A percentile compares a stretch with the other conserved stretches of the same genome.
phyloP scores from a whole-genome alignment of 1,140 invertebrate species.

The Diachasma alloeum region DNA sequence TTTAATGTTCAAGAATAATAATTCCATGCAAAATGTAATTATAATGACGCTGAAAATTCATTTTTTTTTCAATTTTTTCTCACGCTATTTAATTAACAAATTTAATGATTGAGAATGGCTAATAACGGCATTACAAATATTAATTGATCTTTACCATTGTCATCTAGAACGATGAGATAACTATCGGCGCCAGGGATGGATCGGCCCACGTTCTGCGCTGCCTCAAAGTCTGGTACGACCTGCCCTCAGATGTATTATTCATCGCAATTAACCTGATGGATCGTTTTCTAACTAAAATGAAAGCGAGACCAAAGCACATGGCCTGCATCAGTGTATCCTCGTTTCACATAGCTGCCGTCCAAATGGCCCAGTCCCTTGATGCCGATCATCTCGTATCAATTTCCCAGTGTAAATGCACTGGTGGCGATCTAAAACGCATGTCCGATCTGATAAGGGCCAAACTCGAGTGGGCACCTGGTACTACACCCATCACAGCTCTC shows the following conservation, averaged over 20 bases:
- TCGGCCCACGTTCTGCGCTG: slow-evolving; percentile 81
- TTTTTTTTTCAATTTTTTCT: too few relatives aligned
- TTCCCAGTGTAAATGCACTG: slow-evolving; percentile 78
- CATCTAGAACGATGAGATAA: slow-evolving; percentile 72
- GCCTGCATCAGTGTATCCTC: slow-evolving; percentile 76
- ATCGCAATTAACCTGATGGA: slow-evolving; percentile 81
- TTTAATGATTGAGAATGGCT: too few relatives aligned
- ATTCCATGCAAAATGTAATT: too few relatives aligned
- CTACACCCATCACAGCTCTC: slow-evolving; percentile 70
- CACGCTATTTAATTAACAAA: too few relatives aligned
- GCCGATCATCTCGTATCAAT: slow-evolving; percentile 67
- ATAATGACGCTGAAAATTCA: too few relatives aligned
- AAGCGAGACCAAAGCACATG: slow-evolving; percentile 74
- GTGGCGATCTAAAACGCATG: slow-evolving; percentile 78
- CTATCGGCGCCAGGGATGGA: slow-evolving; percentile 76
- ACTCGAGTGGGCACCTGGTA: slow-evolving; percentile 69
- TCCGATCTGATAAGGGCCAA: slow-evolving; percentile 76
- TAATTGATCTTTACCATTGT: slow-evolving; percentile 13
- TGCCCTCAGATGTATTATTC: slow-evolving; percentile 80
- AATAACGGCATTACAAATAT: too few relatives aligned
- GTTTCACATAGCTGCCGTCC: slow-evolving; percentile 71
- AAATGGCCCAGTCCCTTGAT: slow-evolving; percentile 57
- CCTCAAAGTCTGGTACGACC: slow-evolving; percentile 83
- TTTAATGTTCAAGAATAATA: too few relatives aligned
- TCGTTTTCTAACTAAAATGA: slow-evolving; percentile 77